phyloP scores from a whole-genome alignment of 2,888 invertebrate species.

The Hemithea aestivaria region DNA sequence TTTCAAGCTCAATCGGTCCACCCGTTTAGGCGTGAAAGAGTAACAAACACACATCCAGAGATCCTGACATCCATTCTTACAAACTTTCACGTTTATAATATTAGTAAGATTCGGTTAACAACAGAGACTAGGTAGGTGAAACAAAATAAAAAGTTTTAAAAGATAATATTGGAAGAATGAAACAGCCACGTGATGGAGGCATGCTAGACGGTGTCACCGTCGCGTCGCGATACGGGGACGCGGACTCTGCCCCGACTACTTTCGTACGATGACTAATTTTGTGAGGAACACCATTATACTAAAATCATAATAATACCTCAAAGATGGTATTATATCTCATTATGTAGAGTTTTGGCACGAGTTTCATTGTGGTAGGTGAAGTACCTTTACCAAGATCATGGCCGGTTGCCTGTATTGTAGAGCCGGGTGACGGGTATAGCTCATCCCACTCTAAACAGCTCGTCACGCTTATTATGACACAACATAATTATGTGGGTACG shows the following conservation, averaged over 20 bases:
- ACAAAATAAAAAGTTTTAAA: too few species aligned
- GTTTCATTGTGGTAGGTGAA: conserved; percentile 21
- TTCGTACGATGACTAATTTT: conserved; percentile 41
- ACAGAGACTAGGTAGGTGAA: too few species aligned
- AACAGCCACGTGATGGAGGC: conserved; percentile 43
- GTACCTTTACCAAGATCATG: conserved; percentile 25
- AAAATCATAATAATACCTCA: conserved; percentile 20
- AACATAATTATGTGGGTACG: neutral
- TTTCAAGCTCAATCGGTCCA: too few species aligned
- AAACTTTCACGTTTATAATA: too few species aligned
- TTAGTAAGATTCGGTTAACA: too few species aligned
- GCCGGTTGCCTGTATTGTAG: conserved; percentile 14
- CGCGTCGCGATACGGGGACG: neutral
- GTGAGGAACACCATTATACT: conserved; percentile 34
- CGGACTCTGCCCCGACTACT: conserved; percentile 49
- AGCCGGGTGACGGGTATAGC: conserved; percentile 1
- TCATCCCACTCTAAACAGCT: neutral
- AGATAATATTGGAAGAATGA: too few species aligned
- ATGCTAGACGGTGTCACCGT: conserved; percentile 35
- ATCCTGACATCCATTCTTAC: too few species aligned
- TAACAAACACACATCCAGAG: too few species aligned
- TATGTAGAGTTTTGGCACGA: conserved; percentile 27
- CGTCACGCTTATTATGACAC: neutral
- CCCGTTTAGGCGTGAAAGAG: too few species aligned
- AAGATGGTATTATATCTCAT: conserved; percentile 13